Evolutionary conservation across 2,797 vertebrate genomes (phyloP).

Genomic region (Podarcis lilfordi): DNA sequence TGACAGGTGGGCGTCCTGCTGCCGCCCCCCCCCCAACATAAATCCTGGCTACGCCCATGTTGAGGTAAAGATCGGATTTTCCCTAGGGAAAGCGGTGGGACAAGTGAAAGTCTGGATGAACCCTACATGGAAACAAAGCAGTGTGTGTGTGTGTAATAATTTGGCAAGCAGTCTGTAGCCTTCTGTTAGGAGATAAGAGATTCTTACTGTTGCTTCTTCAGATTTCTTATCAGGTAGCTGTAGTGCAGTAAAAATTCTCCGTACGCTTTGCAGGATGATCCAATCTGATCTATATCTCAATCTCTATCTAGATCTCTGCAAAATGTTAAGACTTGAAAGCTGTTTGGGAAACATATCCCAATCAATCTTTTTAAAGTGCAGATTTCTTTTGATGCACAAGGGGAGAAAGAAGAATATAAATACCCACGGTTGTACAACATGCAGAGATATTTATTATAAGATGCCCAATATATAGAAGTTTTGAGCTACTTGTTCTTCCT

Average conservation of each 20-base stretch:
- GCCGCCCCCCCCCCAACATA: no score
- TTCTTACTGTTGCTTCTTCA: background rate
- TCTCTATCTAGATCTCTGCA: background rate
- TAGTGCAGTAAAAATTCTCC: background rate
- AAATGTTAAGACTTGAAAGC: background rate
- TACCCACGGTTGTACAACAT: background rate
- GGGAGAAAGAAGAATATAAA: background rate
- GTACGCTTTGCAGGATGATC: background rate
- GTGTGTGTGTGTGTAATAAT: background rate
- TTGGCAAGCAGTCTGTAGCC: background rate
- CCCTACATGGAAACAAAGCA: background rate
- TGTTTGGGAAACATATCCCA: background rate
- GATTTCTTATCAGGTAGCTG: background rate
- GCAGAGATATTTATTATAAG: background rate
- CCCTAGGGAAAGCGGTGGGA: no score
- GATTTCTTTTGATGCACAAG: background rate
- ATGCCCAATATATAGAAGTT: background rate
- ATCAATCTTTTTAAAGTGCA: background rate
- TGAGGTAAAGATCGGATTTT: no score
- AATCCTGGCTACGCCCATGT: no score
- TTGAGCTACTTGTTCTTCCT: background rate
- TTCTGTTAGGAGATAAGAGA: background rate
- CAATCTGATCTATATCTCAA: background rate
- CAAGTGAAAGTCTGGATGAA: no score
- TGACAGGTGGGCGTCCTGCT: no score